phyloP scores from a whole-genome alignment of 2,797 vertebrate genomes.

The Coreius guichenoti region DNA sequence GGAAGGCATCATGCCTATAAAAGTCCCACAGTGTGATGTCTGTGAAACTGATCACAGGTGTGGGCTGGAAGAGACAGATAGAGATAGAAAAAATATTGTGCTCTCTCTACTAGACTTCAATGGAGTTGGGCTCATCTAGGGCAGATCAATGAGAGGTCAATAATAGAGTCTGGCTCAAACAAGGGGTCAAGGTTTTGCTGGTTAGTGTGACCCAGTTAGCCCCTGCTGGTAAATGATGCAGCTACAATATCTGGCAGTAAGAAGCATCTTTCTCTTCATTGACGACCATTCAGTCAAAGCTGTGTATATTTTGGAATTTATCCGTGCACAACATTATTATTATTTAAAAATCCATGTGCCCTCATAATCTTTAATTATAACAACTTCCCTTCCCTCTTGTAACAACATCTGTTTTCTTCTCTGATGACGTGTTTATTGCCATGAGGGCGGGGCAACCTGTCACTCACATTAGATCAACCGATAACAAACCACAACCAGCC shows the following conservation, averaged over 20 bases:
- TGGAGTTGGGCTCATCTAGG: slow-evolving; percentile 58
- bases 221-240: neutral
- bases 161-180: slow-evolving; percentile 38
- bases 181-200: neutral
- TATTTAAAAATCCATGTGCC: neutral
- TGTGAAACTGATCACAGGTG: slow-evolving; percentile 68
- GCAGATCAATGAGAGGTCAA: slow-evolving; percentile 62
- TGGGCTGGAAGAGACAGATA: slow-evolving; percentile 59
- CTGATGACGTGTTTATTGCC: neutral
- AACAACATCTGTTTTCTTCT: neutral
- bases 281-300: neutral
- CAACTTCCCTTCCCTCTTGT: neutral
- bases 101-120: slow-evolving; percentile 62
- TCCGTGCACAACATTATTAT: neutral
- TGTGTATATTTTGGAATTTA: neutral
- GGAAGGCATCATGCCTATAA: slow-evolving; percentile 68
- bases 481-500: too few species aligned
- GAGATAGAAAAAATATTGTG: slow-evolving; percentile 59
- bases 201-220: neutral
- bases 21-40: slow-evolving; percentile 69
- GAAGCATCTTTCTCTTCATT: neutral
- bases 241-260: neutral
- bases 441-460: neutral
- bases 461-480: neutral
- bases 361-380: neutral